Conservation (phyloP, 2,113 vertebrate species). For the Phyllopteryx taeniolatus region DNA sequence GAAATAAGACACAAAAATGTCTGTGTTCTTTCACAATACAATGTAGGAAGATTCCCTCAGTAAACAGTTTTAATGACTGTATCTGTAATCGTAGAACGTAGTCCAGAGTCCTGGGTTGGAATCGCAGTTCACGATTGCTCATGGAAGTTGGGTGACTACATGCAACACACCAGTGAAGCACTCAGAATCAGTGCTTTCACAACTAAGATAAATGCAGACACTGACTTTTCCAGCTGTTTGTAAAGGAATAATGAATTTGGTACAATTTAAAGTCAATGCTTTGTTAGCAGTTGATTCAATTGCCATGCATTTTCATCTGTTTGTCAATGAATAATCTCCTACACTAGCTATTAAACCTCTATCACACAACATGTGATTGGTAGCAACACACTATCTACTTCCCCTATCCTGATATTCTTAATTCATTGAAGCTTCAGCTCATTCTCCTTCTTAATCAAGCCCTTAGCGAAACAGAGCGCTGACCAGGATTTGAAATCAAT, state of each 20-base stretch:
- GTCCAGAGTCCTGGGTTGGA: neutral
- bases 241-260: neutral
- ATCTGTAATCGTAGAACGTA: neutral
- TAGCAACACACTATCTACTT: neutral
- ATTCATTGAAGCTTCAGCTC: slow-evolving; percentile 17
- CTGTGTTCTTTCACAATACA: slow-evolving; percentile 1
- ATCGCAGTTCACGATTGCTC: no score
- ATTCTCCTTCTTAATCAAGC: slow-evolving; percentile 38
- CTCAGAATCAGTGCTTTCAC: neutral
- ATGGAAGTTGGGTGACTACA: neutral
- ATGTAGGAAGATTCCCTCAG: neutral
- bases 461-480: slow-evolving; percentile 40
- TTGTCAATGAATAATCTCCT: neutral
- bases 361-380: neutral
- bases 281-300: neutral
- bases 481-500: slow-evolving; percentile 49
- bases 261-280: neutral
- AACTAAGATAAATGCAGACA: neutral
- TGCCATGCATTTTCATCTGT: neutral
- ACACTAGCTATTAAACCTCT: neutral
- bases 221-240: neutral
- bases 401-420: slow-evolving; percentile 14
- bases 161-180: neutral
- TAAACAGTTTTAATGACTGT: neutral
- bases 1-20: neutral